phyloP scores from a whole-genome alignment of 1,140 invertebrate species.

The Solenopsis invicta region DNA sequence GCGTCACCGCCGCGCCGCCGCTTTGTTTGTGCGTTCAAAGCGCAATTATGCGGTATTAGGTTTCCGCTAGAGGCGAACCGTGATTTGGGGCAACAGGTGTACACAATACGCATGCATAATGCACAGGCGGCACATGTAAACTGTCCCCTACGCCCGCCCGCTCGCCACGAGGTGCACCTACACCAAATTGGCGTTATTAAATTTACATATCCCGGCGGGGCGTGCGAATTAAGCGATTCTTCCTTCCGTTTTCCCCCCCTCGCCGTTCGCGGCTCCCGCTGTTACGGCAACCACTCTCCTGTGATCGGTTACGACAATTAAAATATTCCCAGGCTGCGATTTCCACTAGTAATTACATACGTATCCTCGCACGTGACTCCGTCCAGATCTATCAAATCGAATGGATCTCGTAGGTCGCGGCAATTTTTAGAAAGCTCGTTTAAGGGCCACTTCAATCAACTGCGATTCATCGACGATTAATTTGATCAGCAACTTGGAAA shows the following conservation, averaged over 20 bases:
- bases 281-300: not conserved
- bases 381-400: not conserved
- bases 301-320: conserved; percentile 35
- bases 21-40: conserved; percentile 74
- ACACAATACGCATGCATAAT: conserved; percentile 81
- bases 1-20: conserved; percentile 31
- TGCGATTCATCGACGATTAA: too few species aligned
- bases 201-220: conserved; percentile 76
- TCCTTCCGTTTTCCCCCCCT: conserved; percentile 58
- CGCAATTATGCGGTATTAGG: conserved; percentile 78
- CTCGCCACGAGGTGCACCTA: conserved; percentile 62
- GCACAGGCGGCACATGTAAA: conserved; percentile 72
- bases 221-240: conserved; percentile 76
- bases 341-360: conserved; percentile 6
- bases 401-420: not conserved
- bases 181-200: conserved; percentile 79
- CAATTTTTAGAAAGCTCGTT: not conserved
- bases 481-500: too few species aligned
- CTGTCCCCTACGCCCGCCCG: conserved; percentile 61
- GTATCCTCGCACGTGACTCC: not conserved
- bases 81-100: conserved; percentile 82
- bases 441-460: too few species aligned
- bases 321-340: conserved; percentile 58
- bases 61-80: conserved; percentile 73
- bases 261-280: not conserved